These are phyloP conservation scores for Macrosiphum euphorbiae DNA, from an alignment of 2,888 invertebrate species.

Conservation along the genomic window DNA sequence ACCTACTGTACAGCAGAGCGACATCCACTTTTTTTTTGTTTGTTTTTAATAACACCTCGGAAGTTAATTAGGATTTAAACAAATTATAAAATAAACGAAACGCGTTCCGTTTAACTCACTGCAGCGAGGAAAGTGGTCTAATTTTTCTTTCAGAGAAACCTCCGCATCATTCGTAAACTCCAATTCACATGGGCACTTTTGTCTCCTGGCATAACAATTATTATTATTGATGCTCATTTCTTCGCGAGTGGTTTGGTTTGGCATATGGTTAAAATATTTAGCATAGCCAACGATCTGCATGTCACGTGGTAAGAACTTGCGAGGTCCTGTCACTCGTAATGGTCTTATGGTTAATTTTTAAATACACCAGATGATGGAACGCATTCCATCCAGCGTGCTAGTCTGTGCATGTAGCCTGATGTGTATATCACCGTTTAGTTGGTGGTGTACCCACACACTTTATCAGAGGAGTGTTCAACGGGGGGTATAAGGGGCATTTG, in stretches of 20 bases:
- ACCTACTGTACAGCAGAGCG: too few species aligned
- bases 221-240: neutral
- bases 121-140: neutral
- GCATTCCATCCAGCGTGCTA: neutral
- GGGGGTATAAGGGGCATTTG: too few species aligned
- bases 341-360: neutral
- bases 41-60: neutral
- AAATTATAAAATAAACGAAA: neutral
- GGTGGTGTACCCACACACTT: neutral
- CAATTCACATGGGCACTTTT: neutral
- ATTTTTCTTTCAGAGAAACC: neutral
- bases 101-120: neutral
- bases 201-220: neutral
- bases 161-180: neutral
- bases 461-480: too few species aligned
- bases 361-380: neutral
- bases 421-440: too few species aligned
- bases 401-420: neutral
- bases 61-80: neutral
- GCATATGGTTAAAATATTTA: neutral
- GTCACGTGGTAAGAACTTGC: neutral
- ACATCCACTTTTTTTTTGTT: too few species aligned
- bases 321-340: neutral
- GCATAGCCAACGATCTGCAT: neutral
- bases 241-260: neutral